Conservation (phyloP, 2,888 invertebrate species). For the Hypomecis punctinalis region DNA sequence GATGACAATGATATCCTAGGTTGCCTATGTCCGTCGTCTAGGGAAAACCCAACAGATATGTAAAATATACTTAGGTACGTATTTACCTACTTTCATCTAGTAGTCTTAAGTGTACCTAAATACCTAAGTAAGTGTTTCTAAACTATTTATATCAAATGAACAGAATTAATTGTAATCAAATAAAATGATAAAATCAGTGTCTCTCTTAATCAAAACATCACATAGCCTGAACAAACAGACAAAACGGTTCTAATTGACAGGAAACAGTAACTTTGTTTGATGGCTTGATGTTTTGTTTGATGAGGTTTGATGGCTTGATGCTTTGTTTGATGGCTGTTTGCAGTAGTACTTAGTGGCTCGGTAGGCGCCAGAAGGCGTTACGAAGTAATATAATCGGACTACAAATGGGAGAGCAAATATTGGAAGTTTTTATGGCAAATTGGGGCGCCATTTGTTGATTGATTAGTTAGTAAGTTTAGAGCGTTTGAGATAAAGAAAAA, state of each 20-base stretch:
- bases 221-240: slow-evolving; percentile 17
- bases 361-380: slow-evolving; percentile 35
- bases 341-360: slow-evolving; percentile 53
- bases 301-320: too few species aligned
- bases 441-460: slow-evolving; percentile 8
- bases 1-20: too few species aligned
- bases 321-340: slow-evolving; percentile 52
- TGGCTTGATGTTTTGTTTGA: too few species aligned
- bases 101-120: too few species aligned
- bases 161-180: too few species aligned
- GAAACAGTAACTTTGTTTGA: slow-evolving; percentile 70
- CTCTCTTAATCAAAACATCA: slow-evolving; percentile 26
- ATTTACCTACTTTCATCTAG: too few species aligned
- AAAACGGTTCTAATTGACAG: slow-evolving; percentile 66
- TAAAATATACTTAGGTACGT: too few species aligned
- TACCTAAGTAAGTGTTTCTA: too few species aligned
- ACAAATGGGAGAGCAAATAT: slow-evolving; percentile 35
- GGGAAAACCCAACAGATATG: too few species aligned
- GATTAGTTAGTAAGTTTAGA: background rate
- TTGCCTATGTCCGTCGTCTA: too few species aligned
- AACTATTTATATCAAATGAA: too few species aligned
- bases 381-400: slow-evolving; percentile 21
- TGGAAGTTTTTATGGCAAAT: background rate
- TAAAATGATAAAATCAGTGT: slow-evolving; percentile 12
- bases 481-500: too few species aligned